Base-by-base conservation (phyloP, 2,888 invertebrate species). In the Horisme vitalbata region DNA sequence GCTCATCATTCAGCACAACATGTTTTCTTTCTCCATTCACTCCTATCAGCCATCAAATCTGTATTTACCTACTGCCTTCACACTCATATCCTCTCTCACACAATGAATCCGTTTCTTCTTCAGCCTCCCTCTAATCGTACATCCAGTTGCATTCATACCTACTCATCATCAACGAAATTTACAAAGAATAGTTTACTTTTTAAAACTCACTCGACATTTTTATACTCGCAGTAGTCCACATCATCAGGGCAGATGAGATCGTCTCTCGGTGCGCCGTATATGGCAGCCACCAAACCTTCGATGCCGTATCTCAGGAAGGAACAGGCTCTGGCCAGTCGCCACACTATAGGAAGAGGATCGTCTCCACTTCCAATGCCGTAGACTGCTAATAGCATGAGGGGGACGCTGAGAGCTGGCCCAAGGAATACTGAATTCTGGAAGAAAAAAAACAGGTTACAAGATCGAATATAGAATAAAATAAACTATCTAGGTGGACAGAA, bases 341-440 rank as follows among this genome's bases (percentile, higher is more conserved):
- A 93, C 57, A 95, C 91, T 0, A 93, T 72, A 0, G 97, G 94
- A 11, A 95, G 91, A 0, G 94, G 93, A 0, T 68, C 72, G n/a
- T 91, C 89, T 1, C 95, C 95, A 48, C 93, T 93, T 3, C 98
- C 98, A 65, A 98, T 94, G 18, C 98, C 96, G 69, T 95, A 95
- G 0, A 94, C 95, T 3, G 97, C 95, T 34, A 98, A 90, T 43
- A 98, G 80, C 92, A 98, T 95, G 7, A 98, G 86, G 0, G 98
- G 98, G 3, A 97, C 97, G 38, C 94, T 92, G 45, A 95, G 71
- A 0, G 96, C 95, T 9, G 98, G 97, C 0, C 97, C 98, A 61
- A 97, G 88, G 77, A 98, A 98, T 80, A 97, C 95, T 15, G 94
- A 93, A 68, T 96, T 96, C 96, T 96, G 82, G 6, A 86, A 86